These are phyloP conservation scores for Melikaiella ostensackeni DNA, from an alignment of 2,888 invertebrate genomes.

Conservation along the genomic window DNA sequence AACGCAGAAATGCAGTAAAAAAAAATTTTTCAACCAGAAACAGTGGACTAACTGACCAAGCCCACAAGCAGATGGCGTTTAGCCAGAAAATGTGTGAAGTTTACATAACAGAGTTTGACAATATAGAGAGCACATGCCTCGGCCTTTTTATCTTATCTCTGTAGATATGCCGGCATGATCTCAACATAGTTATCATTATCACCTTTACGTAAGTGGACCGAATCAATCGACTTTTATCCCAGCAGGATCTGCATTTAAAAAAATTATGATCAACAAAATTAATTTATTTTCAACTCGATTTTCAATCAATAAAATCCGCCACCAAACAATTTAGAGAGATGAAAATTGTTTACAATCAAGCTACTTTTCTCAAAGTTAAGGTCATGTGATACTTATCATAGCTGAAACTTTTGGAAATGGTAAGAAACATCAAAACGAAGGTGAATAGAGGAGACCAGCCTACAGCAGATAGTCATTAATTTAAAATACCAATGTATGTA, in stretches of 20 bases:
- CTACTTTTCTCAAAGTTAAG: too few species aligned
- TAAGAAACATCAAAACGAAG: too few species aligned
- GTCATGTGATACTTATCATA: too few species aligned
- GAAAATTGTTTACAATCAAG: too few species aligned
- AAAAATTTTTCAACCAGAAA: neutral
- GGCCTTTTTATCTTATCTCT: constrained; percentile 67
- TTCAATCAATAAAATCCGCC: too few species aligned
- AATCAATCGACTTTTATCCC: constrained; percentile 50
- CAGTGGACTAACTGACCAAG: neutral
- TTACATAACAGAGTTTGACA: constrained; percentile 77
- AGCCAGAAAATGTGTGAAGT: constrained; percentile 70
- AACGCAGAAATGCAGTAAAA: neutral
- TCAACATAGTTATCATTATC: constrained; percentile 63
- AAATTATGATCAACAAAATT: neutral
- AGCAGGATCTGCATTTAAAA: constrained; percentile 3
- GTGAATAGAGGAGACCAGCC: too few species aligned
- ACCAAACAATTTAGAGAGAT: too few species aligned
- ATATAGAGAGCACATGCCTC: constrained; percentile 70
- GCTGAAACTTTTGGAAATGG: too few species aligned
- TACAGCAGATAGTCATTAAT: too few species aligned
- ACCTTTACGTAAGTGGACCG: constrained; percentile 65
- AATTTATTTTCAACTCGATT: too few species aligned
- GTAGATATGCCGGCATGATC: constrained; percentile 60
- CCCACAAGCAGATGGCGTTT: constrained; percentile 63
- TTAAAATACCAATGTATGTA: too few species aligned